A percentile compares a stretch with the other conserved stretches of the same genome.
Evolutionary conservation across 2,888 invertebrate species (phyloP).

Genomic region (Melanotus villosus): DNA sequence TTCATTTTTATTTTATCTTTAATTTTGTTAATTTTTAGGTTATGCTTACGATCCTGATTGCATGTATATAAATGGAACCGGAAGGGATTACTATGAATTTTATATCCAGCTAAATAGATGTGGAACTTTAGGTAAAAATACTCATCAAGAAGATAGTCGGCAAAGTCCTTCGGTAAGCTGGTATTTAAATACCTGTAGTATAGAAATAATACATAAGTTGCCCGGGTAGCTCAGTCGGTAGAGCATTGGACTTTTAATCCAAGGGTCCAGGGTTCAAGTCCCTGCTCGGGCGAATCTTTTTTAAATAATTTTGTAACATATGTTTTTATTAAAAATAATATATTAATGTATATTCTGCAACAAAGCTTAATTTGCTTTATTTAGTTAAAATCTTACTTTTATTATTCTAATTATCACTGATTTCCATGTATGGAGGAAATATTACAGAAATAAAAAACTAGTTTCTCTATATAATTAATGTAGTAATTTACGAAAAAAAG

Average conservation of each 20-base stretch:
- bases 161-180: slow-evolving; percentile 87
- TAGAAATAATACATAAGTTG: slow-evolving; percentile 52
- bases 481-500: too few relatives aligned
- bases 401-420: too few relatives aligned
- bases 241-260: slow-evolving; percentile 82
- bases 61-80: slow-evolving; percentile 95
- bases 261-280: slow-evolving; percentile 83
- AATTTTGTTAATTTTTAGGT: slow-evolving; percentile 76
- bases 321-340: too few relatives aligned
- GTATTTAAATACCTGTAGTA: not conserved
- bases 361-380: too few relatives aligned
- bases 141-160: slow-evolving; percentile 86
- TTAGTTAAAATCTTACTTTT: too few relatives aligned
- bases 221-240: slow-evolving; percentile 82
- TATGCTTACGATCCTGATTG: slow-evolving; percentile 95
- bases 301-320: slow-evolving; percentile 23
- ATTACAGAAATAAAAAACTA: too few relatives aligned
- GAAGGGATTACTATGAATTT: slow-evolving; percentile 93
- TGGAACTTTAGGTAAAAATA: slow-evolving; percentile 91
- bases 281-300: slow-evolving; percentile 75
- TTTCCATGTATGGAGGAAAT: too few relatives aligned
- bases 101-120: slow-evolving; percentile 93
- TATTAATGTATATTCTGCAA: too few relatives aligned
- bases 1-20: too few relatives aligned
- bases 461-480: too few relatives aligned